Evolutionary conservation across 2,113 vertebrate species (phyloP), one percentile per base, ranked within the genome.

Genomic region (Rafetus swinhoei): DNA sequence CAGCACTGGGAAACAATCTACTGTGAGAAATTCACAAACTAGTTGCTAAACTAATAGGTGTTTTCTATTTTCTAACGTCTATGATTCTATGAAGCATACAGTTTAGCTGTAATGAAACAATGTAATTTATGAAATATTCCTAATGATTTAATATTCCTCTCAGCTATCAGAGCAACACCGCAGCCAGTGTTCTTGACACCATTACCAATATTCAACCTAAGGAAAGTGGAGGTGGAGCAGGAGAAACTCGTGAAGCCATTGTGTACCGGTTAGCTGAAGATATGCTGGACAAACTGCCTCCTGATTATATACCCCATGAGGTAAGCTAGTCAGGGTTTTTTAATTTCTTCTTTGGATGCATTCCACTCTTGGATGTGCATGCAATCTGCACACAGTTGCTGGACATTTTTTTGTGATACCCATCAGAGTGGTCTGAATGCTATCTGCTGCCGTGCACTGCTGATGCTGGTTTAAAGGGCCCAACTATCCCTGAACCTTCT

Each of bases 201-300:
- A 98, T 98, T 87, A 98, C 97, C 90, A 98, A 98, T 80, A 98
- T 98, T 86, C 98, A 98, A 55, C 98, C 98, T 79, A 98, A 98
- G 91, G 98, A 98, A 95, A 97, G 98, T 50, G 97, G 81, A 14
- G 97, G 94, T 22, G 98, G 98, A 69, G n/a, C 92, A 84, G 98
- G 98, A 76, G 98, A 98, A 97, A 98, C 98, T 11, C 97, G 97
- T 18, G 98, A 98, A 96, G 92, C 97, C 62, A 96, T 97, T 15
- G 98, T 98, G 24, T 98, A 98, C 85, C 95, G 62, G 81, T 72
- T 97, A 79, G 98, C 98, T n/a, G 97, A 98, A 97, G 98, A 98
- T 25, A 98, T 98, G 98, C 86, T 98, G 76, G 97, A 96, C 89
- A 98, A 98, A 94, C 95, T 98, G 93, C 98, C 98, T 25, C 96